Base-by-base conservation (phyloP, 2,797 vertebrate species). In the Sebastes cheni region DNA sequence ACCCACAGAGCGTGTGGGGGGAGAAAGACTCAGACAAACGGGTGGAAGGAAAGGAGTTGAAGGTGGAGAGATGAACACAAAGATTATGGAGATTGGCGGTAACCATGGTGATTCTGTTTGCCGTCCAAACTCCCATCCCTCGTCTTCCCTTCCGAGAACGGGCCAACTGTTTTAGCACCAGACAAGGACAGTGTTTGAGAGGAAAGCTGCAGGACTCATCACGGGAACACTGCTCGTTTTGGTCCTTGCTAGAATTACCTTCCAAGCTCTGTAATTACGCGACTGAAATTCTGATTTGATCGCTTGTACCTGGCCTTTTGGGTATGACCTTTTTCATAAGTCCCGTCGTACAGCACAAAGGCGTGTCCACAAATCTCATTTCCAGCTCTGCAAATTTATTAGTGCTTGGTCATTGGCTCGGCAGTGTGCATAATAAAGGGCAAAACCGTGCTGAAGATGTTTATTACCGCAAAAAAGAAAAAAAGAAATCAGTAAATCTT, bases 101-200 rank as follows among this genome's bases (percentile, higher is more conserved):
- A 95, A 94, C 96, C 96, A 97, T 96, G 96, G 95, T 88, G 92
- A 96, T 95, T 86, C 72, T 68, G 79, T 77, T 83, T 73, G 65
- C 73, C 60, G 16, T 72, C 93, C 93, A 93, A 87, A 86, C 93
- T 91, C 71, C 3, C 52, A 67, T 54, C 54, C 30, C 1, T 74
- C 14, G 5, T n/a, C 64, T 12, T 60, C 32, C 29, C 8, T 64
- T 55, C 32, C 3, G 39, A 75, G 29, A 75, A 60, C 23, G n/a
- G 14, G 16, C 73, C 32, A 68, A 76, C 29, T 68, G 61, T 20
- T 39, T 69, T 46, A 29, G 36, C 52, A 20, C 67, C 77, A 72
- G 55, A 52, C 30, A 30, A 58, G 29, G 25, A 60, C n/a, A 29
- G 55, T 65, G 42, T 71, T 8, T 9, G 32, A 78, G 12, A 72